Conservation (phyloP, 2,888 invertebrate genomes). For the Chesias legatella region DNA sequence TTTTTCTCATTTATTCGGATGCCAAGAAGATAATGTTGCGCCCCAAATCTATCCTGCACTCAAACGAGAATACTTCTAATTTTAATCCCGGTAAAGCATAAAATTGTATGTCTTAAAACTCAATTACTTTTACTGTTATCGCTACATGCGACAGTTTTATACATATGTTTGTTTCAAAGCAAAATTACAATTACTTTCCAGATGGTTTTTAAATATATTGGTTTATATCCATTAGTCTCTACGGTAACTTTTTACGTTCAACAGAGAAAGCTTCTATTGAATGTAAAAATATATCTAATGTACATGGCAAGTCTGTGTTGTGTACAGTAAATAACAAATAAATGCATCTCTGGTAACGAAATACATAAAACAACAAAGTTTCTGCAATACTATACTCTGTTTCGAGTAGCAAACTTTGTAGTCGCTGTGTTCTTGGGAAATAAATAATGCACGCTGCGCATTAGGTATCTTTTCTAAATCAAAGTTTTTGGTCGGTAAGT, state of each 20-base stretch:
- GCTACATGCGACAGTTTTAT: slow-evolving; percentile 65
- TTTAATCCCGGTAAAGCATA: slow-evolving; percentile 32
- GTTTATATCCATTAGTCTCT: slow-evolving; percentile 18
- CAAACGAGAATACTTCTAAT: slow-evolving; percentile 33
- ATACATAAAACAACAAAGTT: slow-evolving; percentile 22
- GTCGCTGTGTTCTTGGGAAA: slow-evolving; percentile 17
- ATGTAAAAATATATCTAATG: slow-evolving; percentile 11
- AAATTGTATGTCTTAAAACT: slow-evolving; percentile 33
- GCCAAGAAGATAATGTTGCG: slow-evolving; percentile 72
- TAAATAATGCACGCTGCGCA: slow-evolving; percentile 11
- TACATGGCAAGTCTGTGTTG: slow-evolving; percentile 10
- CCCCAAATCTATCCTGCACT: slow-evolving; percentile 46
- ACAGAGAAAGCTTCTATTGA: slow-evolving; percentile 7
- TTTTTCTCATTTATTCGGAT: slow-evolving; percentile 77
- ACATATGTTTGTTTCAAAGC: slow-evolving; percentile 54
- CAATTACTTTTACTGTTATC: slow-evolving; percentile 74
- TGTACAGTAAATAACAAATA: slow-evolving; percentile 8
- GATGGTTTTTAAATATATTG: slow-evolving; percentile 33
- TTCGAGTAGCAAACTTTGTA: slow-evolving; percentile 21
- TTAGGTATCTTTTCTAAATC: slow-evolving; percentile 10
- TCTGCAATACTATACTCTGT: slow-evolving; percentile 22
- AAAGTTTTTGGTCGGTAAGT: too few species aligned
- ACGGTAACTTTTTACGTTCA: slow-evolving; percentile 1
- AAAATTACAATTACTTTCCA: slow-evolving; percentile 58
- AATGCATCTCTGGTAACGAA: slow-evolving; percentile 12